A percentile compares a stretch with the other conserved stretches of the same genome.
phyloP scores from a whole-genome alignment of 2,113 vertebrate genomes.

The Zosterops lateralis region DNA sequence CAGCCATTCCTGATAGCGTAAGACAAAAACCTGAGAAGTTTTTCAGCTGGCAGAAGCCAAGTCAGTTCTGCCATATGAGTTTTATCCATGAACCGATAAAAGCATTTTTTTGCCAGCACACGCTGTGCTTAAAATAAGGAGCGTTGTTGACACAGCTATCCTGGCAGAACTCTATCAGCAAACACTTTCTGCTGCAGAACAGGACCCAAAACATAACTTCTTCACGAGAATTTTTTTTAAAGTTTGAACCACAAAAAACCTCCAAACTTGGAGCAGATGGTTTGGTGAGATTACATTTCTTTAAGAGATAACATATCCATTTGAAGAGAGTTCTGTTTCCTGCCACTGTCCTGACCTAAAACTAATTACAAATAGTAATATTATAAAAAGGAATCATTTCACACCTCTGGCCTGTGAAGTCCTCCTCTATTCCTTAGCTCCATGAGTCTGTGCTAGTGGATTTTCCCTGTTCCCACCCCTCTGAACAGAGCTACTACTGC shows the following conservation, averaged over 20 bases:
- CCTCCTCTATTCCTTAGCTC: not conserved
- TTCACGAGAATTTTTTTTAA: not conserved
- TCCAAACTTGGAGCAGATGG: not conserved
- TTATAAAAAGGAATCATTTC: not conserved
- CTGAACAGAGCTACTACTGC: not conserved
- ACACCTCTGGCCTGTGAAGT: not conserved
- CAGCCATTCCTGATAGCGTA: not conserved
- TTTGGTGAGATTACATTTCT: not conserved
- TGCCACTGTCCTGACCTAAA: not conserved
- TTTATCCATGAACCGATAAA: not conserved
- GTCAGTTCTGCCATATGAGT: not conserved
- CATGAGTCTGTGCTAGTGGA: not conserved
- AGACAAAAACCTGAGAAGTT: not conserved
- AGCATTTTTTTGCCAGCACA: slow-evolving; percentile 13
- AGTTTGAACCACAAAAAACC: not conserved
- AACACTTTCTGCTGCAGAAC: not conserved
- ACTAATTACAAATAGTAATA: not conserved
- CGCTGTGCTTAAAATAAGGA: not conserved
- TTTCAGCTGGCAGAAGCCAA: not conserved
- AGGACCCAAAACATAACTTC: not conserved
- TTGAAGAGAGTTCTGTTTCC: not conserved
- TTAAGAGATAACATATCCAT: not conserved
- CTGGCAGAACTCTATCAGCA: not conserved
- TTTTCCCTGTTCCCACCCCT: not conserved
- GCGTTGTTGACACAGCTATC: not conserved